Conservation (phyloP, 1,140 invertebrate genomes). For the Drosophila nasuta region DNA sequence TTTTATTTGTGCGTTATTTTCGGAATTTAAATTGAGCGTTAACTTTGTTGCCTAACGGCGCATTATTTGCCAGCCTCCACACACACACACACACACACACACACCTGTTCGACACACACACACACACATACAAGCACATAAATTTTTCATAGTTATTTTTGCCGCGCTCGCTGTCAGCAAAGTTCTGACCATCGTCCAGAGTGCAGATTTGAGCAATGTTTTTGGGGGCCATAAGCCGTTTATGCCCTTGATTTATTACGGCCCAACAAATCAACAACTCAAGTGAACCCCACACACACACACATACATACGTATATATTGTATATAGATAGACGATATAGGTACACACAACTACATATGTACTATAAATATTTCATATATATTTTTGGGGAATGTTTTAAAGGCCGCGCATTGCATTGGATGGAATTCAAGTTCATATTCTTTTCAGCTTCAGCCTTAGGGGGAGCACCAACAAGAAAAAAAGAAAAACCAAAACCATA, state of each 20-base stretch:
- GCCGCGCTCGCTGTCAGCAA: slow-evolving; percentile 9
- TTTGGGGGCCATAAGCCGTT: slow-evolving; percentile 62
- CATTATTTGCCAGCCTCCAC: slow-evolving; percentile 41
- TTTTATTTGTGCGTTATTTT: slow-evolving; percentile 40
- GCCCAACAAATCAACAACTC: slow-evolving; percentile 61
- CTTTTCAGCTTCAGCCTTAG: too few relatives aligned
- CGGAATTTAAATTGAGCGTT: slow-evolving; percentile 65
- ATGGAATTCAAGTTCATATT: not conserved
- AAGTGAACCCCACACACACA: slow-evolving; percentile 9
- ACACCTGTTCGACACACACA: too few relatives aligned
- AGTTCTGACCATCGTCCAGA: slow-evolving; percentile 11
- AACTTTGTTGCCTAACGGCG: slow-evolving; percentile 58
- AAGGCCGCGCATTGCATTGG: not conserved
- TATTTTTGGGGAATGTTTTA: slow-evolving; percentile 30
- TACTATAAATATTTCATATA: too few relatives aligned
- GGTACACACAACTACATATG: too few relatives aligned
- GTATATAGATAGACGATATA: not conserved
- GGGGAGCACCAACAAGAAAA: too few relatives aligned
- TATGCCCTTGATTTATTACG: slow-evolving; percentile 72
- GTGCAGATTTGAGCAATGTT: slow-evolving; percentile 46
- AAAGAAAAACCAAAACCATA: not conserved
- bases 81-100: not conserved
- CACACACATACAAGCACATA: slow-evolving; percentile 18
- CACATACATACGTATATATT: slow-evolving; percentile 8
- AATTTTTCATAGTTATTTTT: slow-evolving; percentile 56